phyloP scores from a whole-genome alignment of 2,797 vertebrate genomes.

The Enteromius viviparus region DNA sequence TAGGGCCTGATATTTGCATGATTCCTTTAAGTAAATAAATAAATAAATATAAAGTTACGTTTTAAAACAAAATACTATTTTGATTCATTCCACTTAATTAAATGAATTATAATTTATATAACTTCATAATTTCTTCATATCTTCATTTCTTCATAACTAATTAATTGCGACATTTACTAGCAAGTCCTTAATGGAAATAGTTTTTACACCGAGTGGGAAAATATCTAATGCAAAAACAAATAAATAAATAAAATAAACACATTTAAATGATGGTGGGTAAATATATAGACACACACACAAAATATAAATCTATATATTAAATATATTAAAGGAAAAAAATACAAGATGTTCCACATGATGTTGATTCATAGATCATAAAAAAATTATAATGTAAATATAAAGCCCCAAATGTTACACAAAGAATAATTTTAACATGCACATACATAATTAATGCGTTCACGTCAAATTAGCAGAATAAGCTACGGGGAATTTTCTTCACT shows the following conservation, averaged over 20 bases:
- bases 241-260: too few species aligned
- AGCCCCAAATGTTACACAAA: background rate
- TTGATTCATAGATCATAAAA: background rate
- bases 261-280: too few species aligned
- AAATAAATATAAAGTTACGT: background rate
- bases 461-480: constrained; percentile 1
- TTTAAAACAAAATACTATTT: background rate
- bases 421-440: background rate
- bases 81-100: background rate
- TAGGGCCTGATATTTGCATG: background rate
- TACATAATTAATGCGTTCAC: background rate
- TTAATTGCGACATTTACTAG: background rate
- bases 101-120: background rate
- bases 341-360: background rate
- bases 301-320: background rate
- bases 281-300: too few species aligned
- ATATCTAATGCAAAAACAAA: background rate
- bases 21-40: background rate
- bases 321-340: background rate
- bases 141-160: too few species aligned
- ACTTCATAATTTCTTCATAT: background rate
- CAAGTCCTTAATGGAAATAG: background rate
- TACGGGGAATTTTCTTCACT: background rate
- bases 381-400: background rate
- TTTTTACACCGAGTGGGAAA: background rate